Evolutionary conservation across 2,888 invertebrate species (phyloP).

Genomic region (Ligdia adustata): DNA sequence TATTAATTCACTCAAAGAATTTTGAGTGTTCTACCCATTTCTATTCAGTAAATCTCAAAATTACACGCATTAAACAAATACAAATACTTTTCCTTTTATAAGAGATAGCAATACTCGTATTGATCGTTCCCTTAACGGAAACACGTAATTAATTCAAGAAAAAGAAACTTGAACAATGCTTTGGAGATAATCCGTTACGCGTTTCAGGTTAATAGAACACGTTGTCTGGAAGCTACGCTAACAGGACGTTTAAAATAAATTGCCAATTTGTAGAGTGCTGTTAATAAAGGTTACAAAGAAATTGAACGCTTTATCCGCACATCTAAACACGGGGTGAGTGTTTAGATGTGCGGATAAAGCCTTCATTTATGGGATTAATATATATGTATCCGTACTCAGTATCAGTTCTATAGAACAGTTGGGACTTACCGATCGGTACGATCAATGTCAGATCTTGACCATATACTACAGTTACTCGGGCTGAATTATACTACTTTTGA

Average conservation of each 20-base stretch:
- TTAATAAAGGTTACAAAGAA: background rate
- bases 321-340: background rate
- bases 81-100: conserved; percentile 4
- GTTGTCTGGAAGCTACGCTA: background rate
- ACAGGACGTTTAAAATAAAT: conserved; percentile 3
- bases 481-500: too few relatives aligned
- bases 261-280: conserved; percentile 9
- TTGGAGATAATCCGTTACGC: conserved; percentile 7
- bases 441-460: too few relatives aligned
- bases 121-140: conserved; percentile 7
- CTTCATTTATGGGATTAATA: too few relatives aligned
- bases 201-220: conserved; percentile 12
- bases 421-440: too few relatives aligned
- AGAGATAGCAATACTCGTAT: background rate
- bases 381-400: too few relatives aligned
- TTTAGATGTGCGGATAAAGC: too few relatives aligned
- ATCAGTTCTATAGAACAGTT: too few relatives aligned
- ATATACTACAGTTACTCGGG: too few relatives aligned
- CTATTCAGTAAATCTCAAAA: too few relatives aligned
- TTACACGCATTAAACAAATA: too few relatives aligned
- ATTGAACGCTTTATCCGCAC: background rate
- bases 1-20: too few relatives aligned
- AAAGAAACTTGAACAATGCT: conserved; percentile 11
- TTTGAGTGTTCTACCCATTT: too few relatives aligned
- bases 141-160: conserved; percentile 3